A percentile compares a stretch with the other conserved stretches of the same genome.
Evolutionary conservation across 35 echinoderm and acorn worm genomes (phyloP).

Genomic region (Anneissia japonica): DNA sequence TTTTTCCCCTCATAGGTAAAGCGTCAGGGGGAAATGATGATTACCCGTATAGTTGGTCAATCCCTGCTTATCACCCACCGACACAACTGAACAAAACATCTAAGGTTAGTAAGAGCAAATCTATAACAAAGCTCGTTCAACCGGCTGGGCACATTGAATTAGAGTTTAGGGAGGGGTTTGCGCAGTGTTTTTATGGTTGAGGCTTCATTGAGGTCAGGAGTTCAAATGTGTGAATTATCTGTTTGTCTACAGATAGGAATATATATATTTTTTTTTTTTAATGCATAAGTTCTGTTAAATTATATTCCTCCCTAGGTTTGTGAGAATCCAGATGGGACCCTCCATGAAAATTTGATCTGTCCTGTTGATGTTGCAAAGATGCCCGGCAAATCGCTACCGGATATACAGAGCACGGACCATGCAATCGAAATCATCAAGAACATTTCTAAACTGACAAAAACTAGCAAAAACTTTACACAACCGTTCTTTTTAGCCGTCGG

Average conservation of each 20-base stretch:
- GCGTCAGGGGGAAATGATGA: conserved; percentile 61
- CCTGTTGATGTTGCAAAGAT: conserved; percentile 62
- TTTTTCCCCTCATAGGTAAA: conserved; percentile 39
- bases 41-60: conserved; percentile 93
- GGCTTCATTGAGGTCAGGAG: too few relatives aligned
- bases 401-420: conserved; percentile 78
- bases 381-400: conserved; percentile 60
- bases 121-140: too few relatives aligned
- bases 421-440: conserved; percentile 50
- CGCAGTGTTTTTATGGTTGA: too few relatives aligned
- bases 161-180: too few relatives aligned
- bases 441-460: conserved; percentile 10
- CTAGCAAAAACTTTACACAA: conserved; percentile 11
- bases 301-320: conserved; percentile 48
- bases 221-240: too few relatives aligned
- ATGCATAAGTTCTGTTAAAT: too few relatives aligned
- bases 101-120: too few relatives aligned
- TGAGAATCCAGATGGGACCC: conserved; percentile 41
- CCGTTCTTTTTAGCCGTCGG: conserved; percentile 86
- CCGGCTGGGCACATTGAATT: too few relatives aligned
- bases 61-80: conserved; percentile 62
- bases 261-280: too few relatives aligned
- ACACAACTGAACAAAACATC: conserved; percentile 49
- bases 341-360: conserved; percentile 65
- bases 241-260: too few relatives aligned